These are phyloP conservation scores for Zeus faber DNA, from an alignment of 2,113 vertebrate genomes.

Conservation along the genomic window DNA sequence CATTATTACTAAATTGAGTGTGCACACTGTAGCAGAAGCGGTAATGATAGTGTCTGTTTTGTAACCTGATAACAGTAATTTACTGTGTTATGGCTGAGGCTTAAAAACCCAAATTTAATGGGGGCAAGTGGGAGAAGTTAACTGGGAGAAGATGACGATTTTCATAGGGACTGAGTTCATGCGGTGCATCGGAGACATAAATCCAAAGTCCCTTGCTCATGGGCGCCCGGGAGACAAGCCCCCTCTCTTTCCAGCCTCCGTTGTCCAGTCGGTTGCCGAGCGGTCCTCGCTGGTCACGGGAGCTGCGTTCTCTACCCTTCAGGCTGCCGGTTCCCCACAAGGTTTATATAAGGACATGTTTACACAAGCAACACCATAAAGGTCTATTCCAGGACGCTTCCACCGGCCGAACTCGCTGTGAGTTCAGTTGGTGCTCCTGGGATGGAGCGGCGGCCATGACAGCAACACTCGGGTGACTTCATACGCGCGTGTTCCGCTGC, in stretches of 20 bases:
- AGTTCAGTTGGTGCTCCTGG: background rate
- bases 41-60: slow-evolving; percentile 56
- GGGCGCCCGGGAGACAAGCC: too few relatives aligned
- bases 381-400: slow-evolving; percentile 34
- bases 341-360: slow-evolving; percentile 21
- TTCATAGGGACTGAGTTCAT: too few relatives aligned
- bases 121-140: too few relatives aligned
- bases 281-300: too few relatives aligned
- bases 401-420: slow-evolving; percentile 13
- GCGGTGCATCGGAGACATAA: too few relatives aligned
- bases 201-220: too few relatives aligned
- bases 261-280: too few relatives aligned
- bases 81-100: slow-evolving; percentile 52
- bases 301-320: too few relatives aligned
- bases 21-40: slow-evolving; percentile 21
- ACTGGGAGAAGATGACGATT: too few relatives aligned
- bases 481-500: too few relatives aligned
- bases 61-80: slow-evolving; percentile 54
- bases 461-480: slow-evolving; percentile 40
- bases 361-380: slow-evolving; percentile 39
- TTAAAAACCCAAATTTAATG: slow-evolving; percentile 41
- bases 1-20: slow-evolving; percentile 39
- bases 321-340: slow-evolving; percentile 3
- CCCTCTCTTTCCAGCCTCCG: too few relatives aligned
- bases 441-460: background rate